A percentile compares a stretch with the other conserved stretches of the same genome.
phyloP scores from a whole-genome alignment of 1,140 invertebrate genomes.

The Sinonovacula constricta region DNA sequence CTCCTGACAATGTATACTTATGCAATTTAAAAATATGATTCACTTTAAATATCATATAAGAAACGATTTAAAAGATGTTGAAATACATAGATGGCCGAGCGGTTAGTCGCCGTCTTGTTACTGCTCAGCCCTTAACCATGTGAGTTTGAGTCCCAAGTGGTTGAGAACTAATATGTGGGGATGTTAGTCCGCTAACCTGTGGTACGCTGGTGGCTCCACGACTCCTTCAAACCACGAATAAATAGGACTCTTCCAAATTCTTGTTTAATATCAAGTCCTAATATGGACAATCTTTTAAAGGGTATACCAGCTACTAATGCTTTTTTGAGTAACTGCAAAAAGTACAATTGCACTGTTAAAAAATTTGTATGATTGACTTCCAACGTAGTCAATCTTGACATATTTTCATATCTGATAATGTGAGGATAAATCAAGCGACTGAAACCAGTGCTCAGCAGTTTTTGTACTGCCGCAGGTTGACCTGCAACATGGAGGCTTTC shows the following conservation, averaged over 20 bases:
- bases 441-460: slow-evolving; percentile 15
- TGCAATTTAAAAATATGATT: too few relatives aligned
- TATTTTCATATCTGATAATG: slow-evolving; percentile 31
- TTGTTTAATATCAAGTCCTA: slow-evolving; percentile 32
- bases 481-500: slow-evolving; percentile 64
- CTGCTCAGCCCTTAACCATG: too few relatives aligned
- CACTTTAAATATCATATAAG: too few relatives aligned
- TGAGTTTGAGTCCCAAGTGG: too few relatives aligned
- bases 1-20: too few relatives aligned
- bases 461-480: slow-evolving; percentile 43
- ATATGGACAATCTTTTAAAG: slow-evolving; percentile 30
- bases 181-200: too few relatives aligned
- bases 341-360: slow-evolving; percentile 34
- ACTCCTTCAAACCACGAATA: slow-evolving; percentile 21
- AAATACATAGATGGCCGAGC: too few relatives aligned
- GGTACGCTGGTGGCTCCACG: too few relatives aligned
- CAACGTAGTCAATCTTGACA: slow-evolving; percentile 33
- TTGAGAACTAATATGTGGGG: too few relatives aligned
- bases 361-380: slow-evolving; percentile 45
- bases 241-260: slow-evolving; percentile 5
- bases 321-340: slow-evolving; percentile 37
- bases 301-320: slow-evolving; percentile 31
- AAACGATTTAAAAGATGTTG: too few relatives aligned
- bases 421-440: slow-evolving; percentile 39
- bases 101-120: too few relatives aligned